phyloP scores from a whole-genome alignment of 2,797 vertebrate species.

The Myotis findleyi region DNA sequence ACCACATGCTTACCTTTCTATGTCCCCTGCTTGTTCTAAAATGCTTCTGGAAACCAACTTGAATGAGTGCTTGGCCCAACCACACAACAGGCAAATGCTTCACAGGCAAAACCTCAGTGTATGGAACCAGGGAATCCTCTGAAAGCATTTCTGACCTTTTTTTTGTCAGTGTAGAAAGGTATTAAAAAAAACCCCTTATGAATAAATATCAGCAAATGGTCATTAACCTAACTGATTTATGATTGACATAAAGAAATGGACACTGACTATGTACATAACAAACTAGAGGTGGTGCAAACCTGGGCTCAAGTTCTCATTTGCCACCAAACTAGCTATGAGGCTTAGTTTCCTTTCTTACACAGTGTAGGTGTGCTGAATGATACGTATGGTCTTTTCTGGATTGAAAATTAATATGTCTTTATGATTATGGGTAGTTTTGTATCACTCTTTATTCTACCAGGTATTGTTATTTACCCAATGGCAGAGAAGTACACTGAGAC shows the following conservation, averaged over 20 bases:
- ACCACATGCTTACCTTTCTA: conserved; percentile 57
- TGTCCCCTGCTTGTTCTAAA: conserved; percentile 66
- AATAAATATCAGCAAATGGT: conserved; percentile 54
- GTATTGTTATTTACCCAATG: not conserved
- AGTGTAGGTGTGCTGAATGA: not conserved
- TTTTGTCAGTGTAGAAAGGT: not conserved
- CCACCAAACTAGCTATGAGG: not conserved
- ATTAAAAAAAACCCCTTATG: conserved; percentile 54
- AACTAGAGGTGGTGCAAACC: not conserved
- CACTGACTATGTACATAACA: not conserved
- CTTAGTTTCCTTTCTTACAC: not conserved
- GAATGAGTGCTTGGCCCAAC: conserved; percentile 35
- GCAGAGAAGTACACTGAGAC: not conserved
- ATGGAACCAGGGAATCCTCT: conserved; percentile 6
- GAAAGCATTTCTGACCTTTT: conserved; percentile 60
- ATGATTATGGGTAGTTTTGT: not conserved
- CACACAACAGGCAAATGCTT: conserved; percentile 47
- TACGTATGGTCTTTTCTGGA: not conserved
- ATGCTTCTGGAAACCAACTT: conserved; percentile 33
- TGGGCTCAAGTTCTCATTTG: not conserved
- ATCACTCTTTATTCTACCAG: not conserved
- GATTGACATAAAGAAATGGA: not conserved
- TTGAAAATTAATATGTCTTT: not conserved
- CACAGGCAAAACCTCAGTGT: conserved; percentile 48
- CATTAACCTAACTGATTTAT: conserved; percentile 35